phyloP scores from a whole-genome alignment of 2,888 invertebrate genomes.

The Rotaria sp. region DNA sequence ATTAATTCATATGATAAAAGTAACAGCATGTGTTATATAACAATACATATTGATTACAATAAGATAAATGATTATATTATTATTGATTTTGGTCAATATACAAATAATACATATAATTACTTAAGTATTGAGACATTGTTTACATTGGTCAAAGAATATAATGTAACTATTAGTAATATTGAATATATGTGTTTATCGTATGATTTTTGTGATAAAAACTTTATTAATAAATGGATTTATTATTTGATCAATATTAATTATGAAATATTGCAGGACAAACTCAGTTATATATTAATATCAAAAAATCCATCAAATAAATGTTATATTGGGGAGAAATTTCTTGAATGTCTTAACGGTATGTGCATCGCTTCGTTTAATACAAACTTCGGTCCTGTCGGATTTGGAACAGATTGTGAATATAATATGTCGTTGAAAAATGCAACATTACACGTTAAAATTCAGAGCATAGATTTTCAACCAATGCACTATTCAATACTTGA shows the following conservation, averaged over 20 bases:
- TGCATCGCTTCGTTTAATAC: background rate
- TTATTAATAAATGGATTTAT: background rate
- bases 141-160: background rate
- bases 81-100: background rate
- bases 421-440: background rate
- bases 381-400: background rate
- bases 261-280: background rate
- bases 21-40: background rate
- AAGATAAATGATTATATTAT: background rate
- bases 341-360: background rate
- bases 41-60: background rate
- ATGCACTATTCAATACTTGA: background rate
- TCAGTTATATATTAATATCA: background rate
- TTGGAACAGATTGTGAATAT: background rate
- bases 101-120: background rate
- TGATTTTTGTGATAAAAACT: background rate
- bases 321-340: background rate
- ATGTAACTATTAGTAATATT: background rate
- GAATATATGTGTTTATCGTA: background rate
- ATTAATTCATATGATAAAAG: background rate
- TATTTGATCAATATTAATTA: background rate
- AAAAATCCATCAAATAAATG: background rate
- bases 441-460: background rate
- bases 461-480: background rate
- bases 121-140: background rate